Base-by-base conservation (phyloP, 2,113 vertebrate genomes). In the Alligator mississippiensis region DNA sequence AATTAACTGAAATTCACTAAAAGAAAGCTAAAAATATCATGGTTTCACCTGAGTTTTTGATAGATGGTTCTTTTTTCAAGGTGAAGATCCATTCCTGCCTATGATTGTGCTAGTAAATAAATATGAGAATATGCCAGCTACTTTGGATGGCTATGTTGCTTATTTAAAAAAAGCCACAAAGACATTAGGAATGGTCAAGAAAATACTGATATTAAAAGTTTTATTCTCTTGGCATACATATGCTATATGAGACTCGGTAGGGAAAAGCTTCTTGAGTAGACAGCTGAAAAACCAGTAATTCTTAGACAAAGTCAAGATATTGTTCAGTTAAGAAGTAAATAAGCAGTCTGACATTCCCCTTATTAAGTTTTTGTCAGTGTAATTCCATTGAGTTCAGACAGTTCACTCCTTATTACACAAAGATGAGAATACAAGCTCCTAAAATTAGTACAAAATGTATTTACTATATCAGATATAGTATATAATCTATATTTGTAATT, bases 31-130 rank as follows among this genome's bases (percentile, higher is more conserved):
- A 94, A 92, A 88, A 74, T 68, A 90, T 80, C 38, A 38, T 5
- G 38, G 38, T 55, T 85, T 80, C 92, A 84, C 30, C 5, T 83
- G 14, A 89, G 87, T 62, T 94, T 92, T 96, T 95, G 92, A 96
- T 77, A 91, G 86, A 62, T 18, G 70, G 76, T 77, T 90, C 87
- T 90, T 1, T 93, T 94, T 89, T 85, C 68, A 68, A 9, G 86
- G 80, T 55, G 4, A 83, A 81, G 57, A 83, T 89, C 70, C 91
- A 88, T 79, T n/a, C 64, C 62, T 24, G 63, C 25, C 4, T 28
- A 72, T 77, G 75, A 68, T 2, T 15, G 61, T 88, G 85, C 60
- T 64, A 27, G 59, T 0, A 7, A 16, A 70, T 21, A 80, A 85
- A 85, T 80, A 57, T 22, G 57, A 80, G n/a, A 47, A 55, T 63